Conservation (phyloP, 2,888 invertebrate species). For the Cephonodes hylas region DNA sequence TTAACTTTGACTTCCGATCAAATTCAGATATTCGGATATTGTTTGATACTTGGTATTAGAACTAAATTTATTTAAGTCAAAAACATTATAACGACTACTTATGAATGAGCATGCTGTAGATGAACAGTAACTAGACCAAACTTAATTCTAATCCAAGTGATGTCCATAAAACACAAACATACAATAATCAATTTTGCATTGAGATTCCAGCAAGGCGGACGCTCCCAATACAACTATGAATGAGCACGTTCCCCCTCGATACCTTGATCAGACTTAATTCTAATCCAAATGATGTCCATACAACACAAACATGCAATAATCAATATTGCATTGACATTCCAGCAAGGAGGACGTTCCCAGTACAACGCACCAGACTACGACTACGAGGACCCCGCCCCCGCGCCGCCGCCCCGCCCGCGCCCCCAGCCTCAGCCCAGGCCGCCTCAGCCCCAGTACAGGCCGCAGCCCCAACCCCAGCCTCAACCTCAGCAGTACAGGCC, state of each 20-base stretch:
- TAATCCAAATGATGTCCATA: no score
- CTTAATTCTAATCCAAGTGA: no score
- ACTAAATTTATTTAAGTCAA: no score
- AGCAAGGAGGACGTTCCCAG: slow-evolving; percentile 57
- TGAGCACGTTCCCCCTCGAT: no score
- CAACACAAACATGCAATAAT: slow-evolving; percentile 37
- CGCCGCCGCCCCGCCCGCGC: slow-evolving; percentile 41
- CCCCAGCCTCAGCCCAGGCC: slow-evolving; percentile 42
- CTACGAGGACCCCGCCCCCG: slow-evolving; percentile 60
- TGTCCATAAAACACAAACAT: slow-evolving; percentile 45
- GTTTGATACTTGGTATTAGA: no score
- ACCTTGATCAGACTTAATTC: no score
- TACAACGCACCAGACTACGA: slow-evolving; percentile 63
- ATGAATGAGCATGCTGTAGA: no score
- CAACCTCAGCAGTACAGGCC: slow-evolving; percentile 38
- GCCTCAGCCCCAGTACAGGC: slow-evolving; percentile 36
- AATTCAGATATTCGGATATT: no score
- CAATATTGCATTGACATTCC: not conserved
- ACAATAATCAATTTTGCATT: not conserved
- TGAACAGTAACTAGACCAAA: no score
- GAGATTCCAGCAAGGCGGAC: slow-evolving; percentile 47
- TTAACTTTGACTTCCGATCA: no score
- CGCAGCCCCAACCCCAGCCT: slow-evolving; percentile 38
- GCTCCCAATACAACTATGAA: slow-evolving; percentile 56
- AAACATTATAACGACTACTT: no score